Percentiles rank a stretch among this genome's conserved stretches.
Evolutionary conservation across 1,140 invertebrate genomes (phyloP).

Genomic region (Bombus sylvicola): DNA sequence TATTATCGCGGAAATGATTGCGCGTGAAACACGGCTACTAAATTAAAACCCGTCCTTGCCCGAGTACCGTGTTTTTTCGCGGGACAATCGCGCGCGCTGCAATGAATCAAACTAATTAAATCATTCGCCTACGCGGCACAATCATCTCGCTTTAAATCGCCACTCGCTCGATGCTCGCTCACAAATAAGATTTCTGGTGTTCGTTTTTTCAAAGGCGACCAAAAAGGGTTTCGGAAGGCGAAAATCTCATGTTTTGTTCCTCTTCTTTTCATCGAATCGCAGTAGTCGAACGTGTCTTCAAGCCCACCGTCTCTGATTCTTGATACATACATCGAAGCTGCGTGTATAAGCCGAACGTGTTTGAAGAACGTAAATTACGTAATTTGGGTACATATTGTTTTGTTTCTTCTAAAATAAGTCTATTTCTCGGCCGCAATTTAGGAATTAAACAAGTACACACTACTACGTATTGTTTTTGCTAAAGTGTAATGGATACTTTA

Average conservation of each 20-base stretch:
- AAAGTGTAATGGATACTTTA: no score
- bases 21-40: conserved; percentile 39
- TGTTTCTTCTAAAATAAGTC: no score
- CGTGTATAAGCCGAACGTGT: background rate
- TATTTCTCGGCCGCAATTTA: no score
- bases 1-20: conserved; percentile 47
- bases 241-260: background rate
- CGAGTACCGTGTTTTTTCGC: conserved; percentile 22
- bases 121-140: conserved; percentile 43
- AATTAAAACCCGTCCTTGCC: conserved; percentile 41
- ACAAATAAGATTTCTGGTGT: background rate
- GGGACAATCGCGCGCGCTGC: conserved; percentile 13
- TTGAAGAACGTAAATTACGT: background rate
- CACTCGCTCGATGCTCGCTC: background rate
- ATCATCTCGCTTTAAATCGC: conserved; percentile 38
- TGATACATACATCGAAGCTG: background rate
- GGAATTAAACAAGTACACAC: no score
- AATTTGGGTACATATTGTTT: background rate
- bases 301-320: background rate
- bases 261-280: background rate
- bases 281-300: no score
- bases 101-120: conserved; percentile 54
- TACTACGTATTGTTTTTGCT: no score
- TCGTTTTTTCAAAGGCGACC: background rate
- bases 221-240: background rate